phyloP scores from a whole-genome alignment of 2,113 vertebrate genomes.

The Carassius auratus region DNA sequence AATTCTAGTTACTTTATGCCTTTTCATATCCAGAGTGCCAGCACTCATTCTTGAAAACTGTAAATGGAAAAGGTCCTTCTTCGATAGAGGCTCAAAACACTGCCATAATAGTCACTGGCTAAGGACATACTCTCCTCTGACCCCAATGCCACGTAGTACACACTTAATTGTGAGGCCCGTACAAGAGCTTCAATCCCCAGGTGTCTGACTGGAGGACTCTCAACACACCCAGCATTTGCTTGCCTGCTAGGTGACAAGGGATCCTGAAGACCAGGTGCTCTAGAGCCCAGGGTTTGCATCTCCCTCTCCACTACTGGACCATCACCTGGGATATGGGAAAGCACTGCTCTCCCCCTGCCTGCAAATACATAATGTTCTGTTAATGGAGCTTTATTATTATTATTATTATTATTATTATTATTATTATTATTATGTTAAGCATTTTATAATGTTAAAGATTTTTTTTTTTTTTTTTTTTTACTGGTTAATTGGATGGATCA shows the following conservation, averaged over 20 bases:
- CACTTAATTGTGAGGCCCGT: conserved; percentile 93
- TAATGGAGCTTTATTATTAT: background rate
- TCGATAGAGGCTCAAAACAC: conserved; percentile 98
- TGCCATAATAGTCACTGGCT: conserved; percentile 96
- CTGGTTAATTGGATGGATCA: background rate
- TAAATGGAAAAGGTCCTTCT: conserved; percentile 93
- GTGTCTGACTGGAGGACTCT: conserved; percentile 85
- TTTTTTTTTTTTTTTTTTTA: background rate
- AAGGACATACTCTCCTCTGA: conserved; percentile 99
- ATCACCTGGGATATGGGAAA: conserved; percentile 38
- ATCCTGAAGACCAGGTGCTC: conserved; percentile 79
- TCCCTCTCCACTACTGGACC: conserved; percentile 93
- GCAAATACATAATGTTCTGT: conserved; percentile 6
- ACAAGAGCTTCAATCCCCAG: conserved; percentile 96
- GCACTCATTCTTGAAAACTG: conserved; percentile 48
- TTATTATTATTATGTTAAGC: background rate
- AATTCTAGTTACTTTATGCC: conserved; percentile 48
- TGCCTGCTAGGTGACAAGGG: conserved; percentile 85
- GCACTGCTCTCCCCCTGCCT: conserved; percentile 35
- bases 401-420: background rate
- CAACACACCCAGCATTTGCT: conserved; percentile 80
- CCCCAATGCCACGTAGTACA: conserved; percentile 91
- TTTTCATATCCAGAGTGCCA: conserved; percentile 48
- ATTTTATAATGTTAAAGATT: background rate
- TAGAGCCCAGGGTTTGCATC: conserved; percentile 71